Evolutionary conservation across 2,113 vertebrate species (phyloP), one percentile per base, ranked within the genome.

Genomic region (Bubo scandiacus): DNA sequence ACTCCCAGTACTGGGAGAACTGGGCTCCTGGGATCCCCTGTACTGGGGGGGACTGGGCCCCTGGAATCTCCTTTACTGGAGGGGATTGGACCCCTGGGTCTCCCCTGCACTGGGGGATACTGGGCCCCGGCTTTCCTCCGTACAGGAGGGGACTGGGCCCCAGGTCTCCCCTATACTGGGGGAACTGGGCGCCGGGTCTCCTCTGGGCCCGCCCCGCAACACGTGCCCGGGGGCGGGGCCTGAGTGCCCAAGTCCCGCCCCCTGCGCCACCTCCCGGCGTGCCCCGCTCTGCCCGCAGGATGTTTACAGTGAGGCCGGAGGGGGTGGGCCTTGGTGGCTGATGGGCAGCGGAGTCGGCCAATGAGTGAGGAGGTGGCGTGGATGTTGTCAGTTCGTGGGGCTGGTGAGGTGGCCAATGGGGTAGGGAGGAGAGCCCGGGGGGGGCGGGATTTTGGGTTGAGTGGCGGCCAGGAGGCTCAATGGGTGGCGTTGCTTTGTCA

Each of bases 301-400:
- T 87, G 89, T 90, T 95, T 92, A 92, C 51, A 0, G 5, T 0
- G 10, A 4, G 6, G 0, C 0, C 1, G 7, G 1, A 4, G 3
- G 32, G 74, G 74, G 26, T 5, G 23, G 30, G 12, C 2, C 2
- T 6, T 11, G 4, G 1, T 0, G 0, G 2, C 1, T 45, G 61
- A 91, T 49, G 2, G 19, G 34, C 49, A 45, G 4, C 0, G 0
- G 1, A 1, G 0, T 0, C 2, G 16, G 10, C 77, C 84, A 94
- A 47, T 89, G 29, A 13, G 30, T 0, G 23, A 5, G 1, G 15
- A 3, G 9, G 0, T 0, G 8, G 2, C 0, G 0, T 0, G 12
- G 43, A 16, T 19, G 43, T 4, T 52, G 81, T 42, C 7, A 1
- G 10, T 1, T 4, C 15, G 1, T 3, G 10, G 16, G 5, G 4